A percentile compares a stretch with the other conserved stretches of the same genome.
Conservation (phyloP, 2,888 invertebrate species). For the Clusia tigrina region DNA sequence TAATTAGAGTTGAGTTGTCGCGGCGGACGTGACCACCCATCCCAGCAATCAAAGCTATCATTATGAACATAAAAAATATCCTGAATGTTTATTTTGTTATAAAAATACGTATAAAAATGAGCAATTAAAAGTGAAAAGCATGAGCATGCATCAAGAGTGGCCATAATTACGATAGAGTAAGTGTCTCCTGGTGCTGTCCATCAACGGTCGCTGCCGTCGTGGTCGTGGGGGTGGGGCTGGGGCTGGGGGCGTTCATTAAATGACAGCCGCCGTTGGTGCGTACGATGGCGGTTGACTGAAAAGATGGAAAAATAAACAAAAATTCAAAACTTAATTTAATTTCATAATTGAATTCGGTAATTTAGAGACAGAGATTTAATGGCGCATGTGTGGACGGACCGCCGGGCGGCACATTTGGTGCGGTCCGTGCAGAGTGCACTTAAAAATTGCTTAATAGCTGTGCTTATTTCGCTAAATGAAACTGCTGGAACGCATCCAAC, state of each 20-base stretch:
- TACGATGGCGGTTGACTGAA: constrained; percentile 22
- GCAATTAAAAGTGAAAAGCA: background rate
- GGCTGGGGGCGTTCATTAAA: constrained; percentile 22
- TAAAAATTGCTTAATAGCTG: background rate
- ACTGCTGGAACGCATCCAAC: constrained; percentile 12
- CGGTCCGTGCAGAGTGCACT: background rate
- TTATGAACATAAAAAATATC: no score
- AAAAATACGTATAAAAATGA: background rate
- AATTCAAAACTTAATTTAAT: constrained; percentile 22
- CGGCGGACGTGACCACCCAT: no score
- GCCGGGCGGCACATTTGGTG: constrained; percentile 3
- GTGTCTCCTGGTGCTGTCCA: constrained; percentile 11
- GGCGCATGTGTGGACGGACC: background rate
- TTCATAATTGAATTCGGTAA: constrained; percentile 17
- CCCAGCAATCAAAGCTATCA: no score
- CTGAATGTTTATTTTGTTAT: background rate
- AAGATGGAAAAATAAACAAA: constrained; percentile 2
- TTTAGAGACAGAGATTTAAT: background rate
- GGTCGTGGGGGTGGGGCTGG: constrained; percentile 7
- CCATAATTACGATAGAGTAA: constrained; percentile 13
- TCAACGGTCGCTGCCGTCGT: constrained; percentile 26
- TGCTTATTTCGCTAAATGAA: constrained; percentile 4
- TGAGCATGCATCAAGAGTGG: background rate
- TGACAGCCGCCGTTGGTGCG: constrained; percentile 29
- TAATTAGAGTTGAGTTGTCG: no score